Percentiles rank a stretch among this genome's conserved stretches.
Evolutionary conservation across 2,888 invertebrate genomes (phyloP).

Genomic region (Choreutis nemorana): DNA sequence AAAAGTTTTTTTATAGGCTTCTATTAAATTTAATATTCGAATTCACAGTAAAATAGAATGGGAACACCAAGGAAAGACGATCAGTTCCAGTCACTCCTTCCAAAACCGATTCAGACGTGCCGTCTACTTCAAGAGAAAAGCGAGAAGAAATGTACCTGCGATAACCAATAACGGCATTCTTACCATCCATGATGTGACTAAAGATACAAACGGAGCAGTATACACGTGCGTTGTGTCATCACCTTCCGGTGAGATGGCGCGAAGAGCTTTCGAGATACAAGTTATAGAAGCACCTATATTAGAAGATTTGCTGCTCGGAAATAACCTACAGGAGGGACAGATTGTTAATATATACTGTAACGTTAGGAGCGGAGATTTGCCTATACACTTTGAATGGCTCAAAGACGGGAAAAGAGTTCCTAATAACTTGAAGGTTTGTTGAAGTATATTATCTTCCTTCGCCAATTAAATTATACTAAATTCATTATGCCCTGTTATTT

Average conservation of each 20-base stretch:
- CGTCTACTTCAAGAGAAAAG: slow-evolving; percentile 24
- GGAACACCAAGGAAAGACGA: slow-evolving; percentile 46
- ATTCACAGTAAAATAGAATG: slow-evolving; percentile 61
- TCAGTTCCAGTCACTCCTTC: slow-evolving; percentile 40
- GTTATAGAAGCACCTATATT: slow-evolving; percentile 80
- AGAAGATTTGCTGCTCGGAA: slow-evolving; percentile 82
- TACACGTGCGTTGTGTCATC: slow-evolving; percentile 83
- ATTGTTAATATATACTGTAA: slow-evolving; percentile 85
- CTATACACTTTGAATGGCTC: slow-evolving; percentile 75
- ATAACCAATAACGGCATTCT: slow-evolving; percentile 64
- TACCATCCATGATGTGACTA: slow-evolving; percentile 68
- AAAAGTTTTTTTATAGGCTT: too few relatives aligned
- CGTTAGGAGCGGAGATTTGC: slow-evolving; percentile 74
- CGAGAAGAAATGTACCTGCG: slow-evolving; percentile 31
- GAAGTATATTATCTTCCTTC: background rate
- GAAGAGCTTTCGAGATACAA: slow-evolving; percentile 70
- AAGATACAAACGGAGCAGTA: slow-evolving; percentile 73
- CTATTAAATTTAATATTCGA: too few relatives aligned
- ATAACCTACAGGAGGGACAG: slow-evolving; percentile 82
- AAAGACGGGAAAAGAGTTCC: slow-evolving; percentile 72
- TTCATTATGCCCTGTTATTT: too few relatives aligned
- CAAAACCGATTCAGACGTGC: slow-evolving; percentile 40
- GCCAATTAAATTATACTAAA: background rate
- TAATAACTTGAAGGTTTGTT: slow-evolving; percentile 67
- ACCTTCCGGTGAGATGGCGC: slow-evolving; percentile 69